A percentile compares a stretch with the other conserved stretches of the same genome.
phyloP scores from a whole-genome alignment of 2,113 vertebrate genomes.

The Hemicordylus capensis region DNA sequence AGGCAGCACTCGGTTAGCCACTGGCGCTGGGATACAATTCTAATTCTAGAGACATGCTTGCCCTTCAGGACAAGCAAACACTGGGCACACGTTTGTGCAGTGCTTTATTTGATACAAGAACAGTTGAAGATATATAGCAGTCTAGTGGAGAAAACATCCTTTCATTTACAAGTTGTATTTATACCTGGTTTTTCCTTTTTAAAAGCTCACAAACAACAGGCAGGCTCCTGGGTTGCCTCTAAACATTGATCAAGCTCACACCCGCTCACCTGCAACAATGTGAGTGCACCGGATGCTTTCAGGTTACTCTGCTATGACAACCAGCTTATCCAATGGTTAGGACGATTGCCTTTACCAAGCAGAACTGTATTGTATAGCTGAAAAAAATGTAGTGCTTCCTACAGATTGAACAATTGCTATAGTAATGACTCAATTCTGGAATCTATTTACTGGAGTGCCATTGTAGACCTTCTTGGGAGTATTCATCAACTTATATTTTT shows the following conservation, averaged over 20 bases:
- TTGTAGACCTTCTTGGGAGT: not conserved
- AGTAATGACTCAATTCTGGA: not conserved
- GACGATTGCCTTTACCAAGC: not conserved
- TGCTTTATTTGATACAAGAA: not conserved
- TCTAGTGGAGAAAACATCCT: not conserved
- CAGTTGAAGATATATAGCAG: not conserved
- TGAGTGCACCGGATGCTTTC: no score
- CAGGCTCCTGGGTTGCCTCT: no score
- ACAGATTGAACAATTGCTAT: not conserved
- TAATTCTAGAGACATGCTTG: not conserved
- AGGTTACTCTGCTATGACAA: no score
- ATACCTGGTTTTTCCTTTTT: no score
- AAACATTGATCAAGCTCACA: no score
- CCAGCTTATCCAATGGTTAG: no score
- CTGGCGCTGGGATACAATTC: not conserved
- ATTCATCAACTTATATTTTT: not conserved
- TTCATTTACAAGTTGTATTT: no score
- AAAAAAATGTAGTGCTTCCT: not conserved
- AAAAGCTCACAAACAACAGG: no score
- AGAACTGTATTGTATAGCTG: not conserved
- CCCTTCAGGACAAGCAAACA: not conserved
- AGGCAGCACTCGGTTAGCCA: not conserved
- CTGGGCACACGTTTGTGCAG: not conserved
- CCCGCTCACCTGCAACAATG: no score
- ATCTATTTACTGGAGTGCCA: not conserved